Base-by-base conservation (phyloP, 2,113 vertebrate species). In the Apodemus sylvaticus region DNA sequence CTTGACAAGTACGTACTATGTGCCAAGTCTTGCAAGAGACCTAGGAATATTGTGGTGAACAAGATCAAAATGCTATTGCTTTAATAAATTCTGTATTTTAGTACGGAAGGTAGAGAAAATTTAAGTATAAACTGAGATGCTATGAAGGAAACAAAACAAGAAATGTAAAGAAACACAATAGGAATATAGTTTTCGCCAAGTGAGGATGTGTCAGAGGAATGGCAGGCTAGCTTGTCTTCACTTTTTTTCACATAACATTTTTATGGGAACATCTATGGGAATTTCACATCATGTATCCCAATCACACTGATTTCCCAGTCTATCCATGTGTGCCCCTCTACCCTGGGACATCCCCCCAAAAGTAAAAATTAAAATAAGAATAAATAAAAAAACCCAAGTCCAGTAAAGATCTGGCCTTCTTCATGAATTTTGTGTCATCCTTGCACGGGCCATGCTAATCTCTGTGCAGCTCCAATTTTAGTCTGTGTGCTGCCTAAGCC, bases 111-210 rank as follows among this genome's bases (percentile, higher is more conserved):
- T 22, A 78, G 22, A 94, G 6, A 94, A 12, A 89, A 74, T 34
- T 34, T 85, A 95, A 55, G 48, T 20, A 4, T 58, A 70, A 77
- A 79, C 16, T 48, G 45, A 92, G 60, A 62, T 78, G 26, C 82
- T 94, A 53, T 16, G 4, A 90, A 86, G 14, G 51, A 53, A 96
- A 96, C 62, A 76, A 62, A 90, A 79, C 16, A 93, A 74, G 36
- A 16, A 20, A 83, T 92, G 90, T 51, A 85, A 93, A 93, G 62
- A 83, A 95, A 86, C 86, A 76, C 31, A 71, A 34, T 58, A 77
- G n/a, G 45, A 92, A 86, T 78, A 60, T 62, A 55, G 88, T 86
- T 60, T 45, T 89, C 78, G 51, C 60, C 60, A 90, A 87, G 24
- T 83, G 42, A 90, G 74, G 24, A 60, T 26, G 70, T 96, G 31